Evolutionary conservation across 2,888 invertebrate genomes (phyloP), one percentile per base, ranked within the genome.

Genomic region (Cephus pygmeus): DNA sequence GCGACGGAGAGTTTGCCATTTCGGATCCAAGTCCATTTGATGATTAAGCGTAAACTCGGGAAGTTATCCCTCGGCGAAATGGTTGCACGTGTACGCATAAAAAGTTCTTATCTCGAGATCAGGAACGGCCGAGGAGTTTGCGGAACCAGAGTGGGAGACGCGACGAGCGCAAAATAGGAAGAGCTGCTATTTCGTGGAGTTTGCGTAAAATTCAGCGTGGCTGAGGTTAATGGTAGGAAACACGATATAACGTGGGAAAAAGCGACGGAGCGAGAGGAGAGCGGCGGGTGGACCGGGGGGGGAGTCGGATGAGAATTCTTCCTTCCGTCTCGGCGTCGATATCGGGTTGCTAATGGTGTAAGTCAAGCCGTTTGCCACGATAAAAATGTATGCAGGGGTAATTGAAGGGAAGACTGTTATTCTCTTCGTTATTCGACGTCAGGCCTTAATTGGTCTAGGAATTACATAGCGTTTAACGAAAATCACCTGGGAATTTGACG

Each of bases 41-140:
- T 90, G 91, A 91, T 91, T 90, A 90, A 90, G 90, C 86, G 89
- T 86, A 90, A 90, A 90, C 89, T 90, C 88, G 83, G 86, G 85
- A 85, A 87, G 85, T 85, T 80, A 73, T 33, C 69, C 69, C 69
- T 69, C 30, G 11, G 69, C 69, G 69, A 40, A 40, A 40, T 33
- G 31, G 69, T 69, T 30, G 69, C 69, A 33, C 69, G 69, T 33
- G 69, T 4, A 69, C 69, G 69, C 33, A 30, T 33, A 30, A 33
- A 30, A 33, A 69, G 69, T 69, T 69, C 31, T 30, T 40, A 40
- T 40, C 40, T 15, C 15, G 15, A 15, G 15, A 15, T 40, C 15
- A 15, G 40, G 6, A 40, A 6, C 40, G 15, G 15, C 6, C 15
- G 40, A 15, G 1, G 40, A 40, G 4, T 4, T 40, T 40, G 15